Evolutionary conservation across 2,888 invertebrate species (phyloP), one percentile per base, ranked within the genome.

Genomic region (Calephelis perditalis): DNA sequence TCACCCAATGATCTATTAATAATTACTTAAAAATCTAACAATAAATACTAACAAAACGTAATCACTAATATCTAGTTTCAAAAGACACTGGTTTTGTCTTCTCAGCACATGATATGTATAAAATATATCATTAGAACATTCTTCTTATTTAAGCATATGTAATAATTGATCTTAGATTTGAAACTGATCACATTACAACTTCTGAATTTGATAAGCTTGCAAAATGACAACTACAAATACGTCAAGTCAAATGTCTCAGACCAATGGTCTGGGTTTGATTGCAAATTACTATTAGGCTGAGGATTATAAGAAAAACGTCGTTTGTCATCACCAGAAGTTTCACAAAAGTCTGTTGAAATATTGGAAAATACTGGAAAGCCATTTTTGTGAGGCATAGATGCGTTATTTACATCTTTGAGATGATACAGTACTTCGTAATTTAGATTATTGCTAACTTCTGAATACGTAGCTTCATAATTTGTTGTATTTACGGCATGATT

Each of bases 281-380:
- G 79, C 78, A 44, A 65, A 72, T 9, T 9, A 12, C 9, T 1
- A 15, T 49, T 15, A 49, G 15, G 5, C 15, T 49, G 12, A n/a
- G 49, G 49, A 9, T 15, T 15, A 10, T 15, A 9, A 26, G 26
- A 6, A 7, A 12, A 8, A 5, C 9, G 10, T 9, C 15, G 49
- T 0, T 5, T 49, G 9, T 49, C 26, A 49, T 49, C 9, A 47
- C 2, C 12, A 47, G 12, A 47, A 47, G 7, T 47, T 12, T 47
- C 12, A 49, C 15, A 49, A 5, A 49, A 49, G 0, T 8, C 9
- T 0, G 8, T 10, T 49, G 49, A 15, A 9, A 26, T 15, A 26
- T 9, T 8, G 8, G 9, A 6, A 47, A 12, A 15, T 8, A 12
- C 26, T 9, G 26, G 4, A 49, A 9, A 26, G 26, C 12, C 49